phyloP scores from a whole-genome alignment of 1,140 invertebrate genomes.

The Acromyrmex charruanus region DNA sequence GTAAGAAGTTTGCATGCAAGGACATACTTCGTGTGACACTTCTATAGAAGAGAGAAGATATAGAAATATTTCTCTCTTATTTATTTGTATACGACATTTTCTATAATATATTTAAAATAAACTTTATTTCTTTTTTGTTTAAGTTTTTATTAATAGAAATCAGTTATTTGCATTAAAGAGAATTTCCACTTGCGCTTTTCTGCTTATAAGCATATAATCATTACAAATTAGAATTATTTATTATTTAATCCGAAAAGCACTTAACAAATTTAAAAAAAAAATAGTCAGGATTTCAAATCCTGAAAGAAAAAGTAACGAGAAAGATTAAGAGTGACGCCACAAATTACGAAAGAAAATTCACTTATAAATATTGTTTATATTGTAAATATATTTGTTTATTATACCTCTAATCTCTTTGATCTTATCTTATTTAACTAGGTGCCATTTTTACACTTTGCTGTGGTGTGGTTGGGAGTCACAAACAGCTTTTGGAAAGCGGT shows the following conservation, averaged over 20 bases:
- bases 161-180: background rate
- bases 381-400: background rate
- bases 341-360: background rate
- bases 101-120: conserved; percentile 11
- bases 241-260: background rate
- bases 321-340: background rate
- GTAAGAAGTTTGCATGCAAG: conserved; percentile 24
- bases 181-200: background rate
- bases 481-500: conserved; percentile 98
- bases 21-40: background rate
- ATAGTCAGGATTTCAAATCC: background rate
- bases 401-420: background rate
- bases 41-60: background rate
- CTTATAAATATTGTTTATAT: background rate
- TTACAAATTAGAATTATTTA: background rate
- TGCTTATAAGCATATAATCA: background rate
- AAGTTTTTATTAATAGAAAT: background rate
- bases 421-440: conserved; percentile 86
- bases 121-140: background rate
- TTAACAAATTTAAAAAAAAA: background rate
- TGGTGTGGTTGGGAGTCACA: conserved; percentile 97
- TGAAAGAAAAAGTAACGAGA: background rate
- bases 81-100: background rate
- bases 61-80: background rate
- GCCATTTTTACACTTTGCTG: conserved; percentile 95